Evolutionary conservation across 2,113 vertebrate genomes (phyloP), one percentile per base, ranked within the genome.

Genomic region (Caranx ignobilis): DNA sequence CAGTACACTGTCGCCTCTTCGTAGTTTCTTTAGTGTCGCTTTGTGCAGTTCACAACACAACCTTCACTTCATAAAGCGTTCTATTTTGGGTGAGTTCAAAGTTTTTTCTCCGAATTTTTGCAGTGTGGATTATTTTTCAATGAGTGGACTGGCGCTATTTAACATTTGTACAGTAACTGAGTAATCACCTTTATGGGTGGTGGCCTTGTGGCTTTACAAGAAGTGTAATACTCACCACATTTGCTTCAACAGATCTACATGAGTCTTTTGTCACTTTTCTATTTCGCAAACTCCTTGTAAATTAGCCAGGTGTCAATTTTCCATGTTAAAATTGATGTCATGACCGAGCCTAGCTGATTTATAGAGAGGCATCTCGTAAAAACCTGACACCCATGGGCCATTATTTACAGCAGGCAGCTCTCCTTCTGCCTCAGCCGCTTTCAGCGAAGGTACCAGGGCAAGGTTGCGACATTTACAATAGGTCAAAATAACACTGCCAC

Each of bases 391-490:
- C 85, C 91, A 83, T 86, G 79, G 89, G 81, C 74, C 85, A 94
- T 96, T 92, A 91, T 92, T 92, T 92, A 91, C 83, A 93, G 72
- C 89, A 81, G 92, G 87, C 89, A 43, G 54, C 65, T 7, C 65
- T 72, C 64, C 56, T 79, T 70, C 86, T 87, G 87, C 88, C 90
- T 75, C 84, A 88, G 35, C 77, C 19, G 5, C 76, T 21, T 50
- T 54, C 71, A 80, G 68, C 52, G 11, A 85, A 88, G 68, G 83
- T 85, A 77, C 62, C 32, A 89, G 94, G 91, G 90, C 86, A 92
- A 94, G 95, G 95, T 96, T 95, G 88, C 84, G 89, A 93, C 95
- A 95, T 94, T 95, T 95, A 95, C 94, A 95, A 90, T 93, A 93
- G 95, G 95, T 97, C 94, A 95, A 90, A 95, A 94, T 93, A 95